Evolutionary conservation across 2,888 invertebrate genomes (phyloP).

Genomic region (Lasioglossum villosulum): DNA sequence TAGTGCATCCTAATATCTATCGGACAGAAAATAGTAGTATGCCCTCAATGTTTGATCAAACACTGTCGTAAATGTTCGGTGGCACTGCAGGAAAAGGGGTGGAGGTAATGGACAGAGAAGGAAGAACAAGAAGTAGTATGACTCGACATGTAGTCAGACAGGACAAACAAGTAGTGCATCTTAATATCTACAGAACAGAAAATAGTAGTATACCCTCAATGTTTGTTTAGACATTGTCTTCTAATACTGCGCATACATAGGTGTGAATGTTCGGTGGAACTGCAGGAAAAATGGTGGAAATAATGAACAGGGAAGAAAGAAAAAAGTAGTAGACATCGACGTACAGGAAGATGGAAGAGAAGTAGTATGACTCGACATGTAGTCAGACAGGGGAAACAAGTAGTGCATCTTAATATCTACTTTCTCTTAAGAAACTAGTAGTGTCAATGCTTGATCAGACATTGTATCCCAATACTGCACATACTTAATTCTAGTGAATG

Average conservation of each 20-base stretch:
- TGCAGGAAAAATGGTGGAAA: too few species aligned
- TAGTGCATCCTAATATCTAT: too few species aligned
- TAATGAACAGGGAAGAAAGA: too few species aligned
- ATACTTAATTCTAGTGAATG: neutral
- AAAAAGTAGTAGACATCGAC: too few species aligned
- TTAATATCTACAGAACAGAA: neutral
- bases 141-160: neutral
- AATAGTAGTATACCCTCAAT: neutral
- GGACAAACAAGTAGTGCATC: neutral
- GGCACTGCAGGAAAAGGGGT: too few species aligned
- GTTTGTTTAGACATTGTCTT: neutral
- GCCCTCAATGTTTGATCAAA: neutral
- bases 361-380: neutral
- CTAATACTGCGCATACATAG: too few species aligned
- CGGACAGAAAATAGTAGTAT: neutral
- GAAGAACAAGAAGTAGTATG: neutral
- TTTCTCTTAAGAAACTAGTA: neutral
- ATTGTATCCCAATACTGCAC: neutral
- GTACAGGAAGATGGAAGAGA: neutral
- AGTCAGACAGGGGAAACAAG: neutral
- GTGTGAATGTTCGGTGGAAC: too few species aligned
- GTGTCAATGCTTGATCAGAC: neutral
- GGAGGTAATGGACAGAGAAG: too few species aligned
- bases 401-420: neutral
- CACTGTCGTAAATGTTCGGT: neutral